Evolutionary conservation across 37 sponge, comb jelly and placozoan species (phyloP).

Genomic region (Petrosia ficiformis): DNA sequence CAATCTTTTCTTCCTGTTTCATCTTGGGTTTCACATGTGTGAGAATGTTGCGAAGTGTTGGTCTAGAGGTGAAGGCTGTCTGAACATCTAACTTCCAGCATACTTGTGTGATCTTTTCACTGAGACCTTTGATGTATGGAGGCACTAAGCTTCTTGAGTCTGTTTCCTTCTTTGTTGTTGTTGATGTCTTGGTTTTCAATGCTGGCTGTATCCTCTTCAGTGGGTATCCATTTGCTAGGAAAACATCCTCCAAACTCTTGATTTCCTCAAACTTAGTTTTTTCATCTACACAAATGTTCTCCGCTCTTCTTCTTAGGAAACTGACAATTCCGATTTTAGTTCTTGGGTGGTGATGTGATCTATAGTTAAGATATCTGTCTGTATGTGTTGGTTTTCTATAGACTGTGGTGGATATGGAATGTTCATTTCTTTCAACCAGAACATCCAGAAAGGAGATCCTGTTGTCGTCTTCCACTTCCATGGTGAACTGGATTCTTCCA

Average conservation of each 20-base stretch:
- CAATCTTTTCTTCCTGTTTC: background rate
- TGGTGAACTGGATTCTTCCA: background rate
- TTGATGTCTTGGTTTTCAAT: too few relatives aligned
- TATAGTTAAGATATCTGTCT: constrained; percentile 1
- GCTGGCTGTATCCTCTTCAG: too few relatives aligned
- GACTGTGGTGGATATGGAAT: background rate
- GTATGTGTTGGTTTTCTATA: constrained; percentile 5
- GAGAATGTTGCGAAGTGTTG: background rate
- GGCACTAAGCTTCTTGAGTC: too few relatives aligned
- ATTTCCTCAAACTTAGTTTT: background rate
- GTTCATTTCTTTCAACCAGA: background rate
- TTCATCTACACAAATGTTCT: background rate
- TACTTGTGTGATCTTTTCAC: constrained; percentile 7
- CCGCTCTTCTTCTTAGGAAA: constrained; percentile 9
- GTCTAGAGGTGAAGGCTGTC: constrained; percentile 6
- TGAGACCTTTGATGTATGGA: constrained; percentile 16
- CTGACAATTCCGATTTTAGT: constrained; percentile 3
- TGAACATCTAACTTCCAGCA: background rate
- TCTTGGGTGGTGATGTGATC: constrained; percentile 16
- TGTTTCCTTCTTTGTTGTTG: too few relatives aligned
- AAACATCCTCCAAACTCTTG: background rate
- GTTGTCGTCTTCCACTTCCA: background rate
- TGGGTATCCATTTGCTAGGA: constrained; percentile 26
- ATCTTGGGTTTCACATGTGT: constrained; percentile 4
- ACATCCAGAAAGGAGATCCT: background rate